These are phyloP conservation scores for Sebastes vulpes DNA, from an alignment of 2,797 vertebrate genomes.

Conservation along the genomic window DNA sequence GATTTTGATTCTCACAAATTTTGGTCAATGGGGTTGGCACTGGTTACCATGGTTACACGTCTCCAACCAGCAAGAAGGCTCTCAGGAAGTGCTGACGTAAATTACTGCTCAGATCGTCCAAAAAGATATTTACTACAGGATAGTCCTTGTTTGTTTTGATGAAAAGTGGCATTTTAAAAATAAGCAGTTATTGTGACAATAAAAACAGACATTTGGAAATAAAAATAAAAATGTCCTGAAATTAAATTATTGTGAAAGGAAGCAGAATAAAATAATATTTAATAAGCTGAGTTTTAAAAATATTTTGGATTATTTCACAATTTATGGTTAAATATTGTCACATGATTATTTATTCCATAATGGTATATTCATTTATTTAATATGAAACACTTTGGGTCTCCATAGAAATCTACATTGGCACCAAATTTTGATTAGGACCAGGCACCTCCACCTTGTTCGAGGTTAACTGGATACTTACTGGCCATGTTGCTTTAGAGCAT, in stretches of 20 bases:
- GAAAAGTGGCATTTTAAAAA: background rate
- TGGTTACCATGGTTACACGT: too few species aligned
- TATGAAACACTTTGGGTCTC: background rate
- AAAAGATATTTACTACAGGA: too few species aligned
- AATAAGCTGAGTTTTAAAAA: background rate
- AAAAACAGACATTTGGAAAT: background rate
- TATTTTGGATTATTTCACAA: background rate
- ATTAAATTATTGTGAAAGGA: background rate
- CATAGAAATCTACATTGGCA: background rate
- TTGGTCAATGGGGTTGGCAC: too few species aligned
- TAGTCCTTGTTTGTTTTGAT: background rate
- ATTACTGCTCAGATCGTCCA: too few species aligned
- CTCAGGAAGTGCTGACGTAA: too few species aligned
- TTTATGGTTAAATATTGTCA: background rate
- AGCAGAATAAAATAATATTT: background rate
- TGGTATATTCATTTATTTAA: background rate
- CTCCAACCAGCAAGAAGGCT: too few species aligned
- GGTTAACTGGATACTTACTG: background rate
- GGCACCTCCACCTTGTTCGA: slow-evolving; percentile 20
- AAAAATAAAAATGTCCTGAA: background rate
- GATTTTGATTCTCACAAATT: too few species aligned
- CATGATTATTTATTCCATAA: background rate
- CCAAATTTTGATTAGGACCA: background rate
- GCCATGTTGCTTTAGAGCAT: slow-evolving; percentile 6
- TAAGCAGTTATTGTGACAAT: background rate